Base-by-base conservation (phyloP, 2,113 vertebrate genomes). In the Oophaga pumilio region DNA sequence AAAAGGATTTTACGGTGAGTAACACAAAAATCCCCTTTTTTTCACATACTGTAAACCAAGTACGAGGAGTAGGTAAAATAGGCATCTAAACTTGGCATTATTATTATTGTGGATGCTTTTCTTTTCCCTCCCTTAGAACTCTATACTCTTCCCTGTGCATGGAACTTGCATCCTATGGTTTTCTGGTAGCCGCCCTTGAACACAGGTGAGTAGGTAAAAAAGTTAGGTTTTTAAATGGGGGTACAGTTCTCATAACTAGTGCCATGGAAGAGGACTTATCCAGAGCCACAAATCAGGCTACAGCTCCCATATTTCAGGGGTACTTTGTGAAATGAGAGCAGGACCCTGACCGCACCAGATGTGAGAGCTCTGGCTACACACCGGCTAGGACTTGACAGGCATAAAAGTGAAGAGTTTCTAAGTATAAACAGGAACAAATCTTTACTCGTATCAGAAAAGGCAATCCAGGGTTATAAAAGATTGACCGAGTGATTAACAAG, bases 91-190 rank as follows among this genome's bases (percentile, higher is more conserved):
- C 14, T 28, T 71, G 13, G 8, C 26, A 71, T 8, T 43, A 43
- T 1, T 8, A 74, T 33, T 1, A 33, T 9, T 73, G 20, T 73
- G 2, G 9, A 50, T 50, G 17, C 33, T 74, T 74, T 73, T 74
- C 49, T 50, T 74, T 49, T 50, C 9, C 43, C 2, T 80, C 22
- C 28, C n/a, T 4, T 84, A 95, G 95, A 89, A 92, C 94, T 0
- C 4, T 94, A 8, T 95, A 96, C 89, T 95, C 95, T 0, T 92
- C 95, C 0, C 7, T 95, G 87, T 95, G 95, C 87, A 85, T 89
- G 0, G 94, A 95, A 90, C 56, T 95, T 92, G 95, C 93, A 0
- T 96, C 95, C 26, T 74, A 84, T 18, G 95, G 95, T 59, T 94
- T 95, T 0, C 78, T 91, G 82, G 94, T 96, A 66, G 94, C 93